Base-by-base conservation (phyloP, 2,113 vertebrate species). In the Oreochromis aureus region DNA sequence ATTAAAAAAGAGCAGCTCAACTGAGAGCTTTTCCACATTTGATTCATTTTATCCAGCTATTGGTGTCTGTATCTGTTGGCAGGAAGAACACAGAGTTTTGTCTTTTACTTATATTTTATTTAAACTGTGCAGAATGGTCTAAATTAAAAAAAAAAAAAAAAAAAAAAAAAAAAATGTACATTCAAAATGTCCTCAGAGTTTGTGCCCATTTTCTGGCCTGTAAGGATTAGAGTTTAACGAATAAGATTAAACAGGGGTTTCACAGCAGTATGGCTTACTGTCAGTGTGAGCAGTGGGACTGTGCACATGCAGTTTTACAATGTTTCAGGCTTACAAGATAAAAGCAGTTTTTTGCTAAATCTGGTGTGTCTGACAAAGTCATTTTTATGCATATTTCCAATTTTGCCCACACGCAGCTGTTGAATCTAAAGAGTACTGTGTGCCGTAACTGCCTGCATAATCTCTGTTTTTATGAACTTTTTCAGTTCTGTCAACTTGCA, bases 211-310 rank as follows among this genome's bases (percentile, higher is more conserved):
- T 69, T 51, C 34, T 69, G 16, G 24, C 15, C 32, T 56, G 30
- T 19, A 39, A 58, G 84, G 54, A 41, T 85, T 71, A 41, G 48
- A 36, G 55, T 83, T 44, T 59, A 82, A 22, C 39, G 22, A 87
- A 76, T 48, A 32, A 22, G 73, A 87, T 87, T 69, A 79, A 83
- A 54, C 83, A 27, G 12, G 44, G 63, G 22, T 82, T 76, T 79
- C 59, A 89, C 63, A 27, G 39, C 53, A 27, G 27, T 73, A 15
- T 53, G 58, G 51, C 16, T 80, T 63, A 82, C 86, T 86, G 87
- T 87, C 11, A 73, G 32, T 66, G 54, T 16, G 71, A 58, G 41
- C 80, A n/a, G 48, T 22, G 73, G 22, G 11, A 69, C 41, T 78
- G 22, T 36, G 27, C 48, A 56, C 58, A 46, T 41, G 7, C 66